Evolutionary conservation across 1,140 invertebrate genomes (phyloP).

Genomic region (Holcopasites calliopsidis): DNA sequence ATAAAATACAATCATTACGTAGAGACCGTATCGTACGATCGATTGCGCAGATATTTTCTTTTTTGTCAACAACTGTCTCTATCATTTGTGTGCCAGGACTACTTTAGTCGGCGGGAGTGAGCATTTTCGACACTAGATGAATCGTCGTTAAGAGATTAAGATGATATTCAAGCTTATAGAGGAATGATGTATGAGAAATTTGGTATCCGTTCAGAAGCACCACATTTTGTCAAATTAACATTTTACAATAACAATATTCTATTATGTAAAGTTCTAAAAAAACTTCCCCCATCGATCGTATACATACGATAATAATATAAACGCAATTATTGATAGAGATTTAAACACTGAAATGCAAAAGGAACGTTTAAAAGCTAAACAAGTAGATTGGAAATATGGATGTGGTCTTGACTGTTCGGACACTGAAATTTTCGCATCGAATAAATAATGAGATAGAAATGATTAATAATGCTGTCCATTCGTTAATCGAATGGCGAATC

Average conservation of each 20-base stretch:
- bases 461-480: conserved; percentile 27
- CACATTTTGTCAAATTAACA: not conserved
- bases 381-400: not conserved
- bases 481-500: conserved; percentile 15
- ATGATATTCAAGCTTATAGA: conserved; percentile 10
- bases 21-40: conserved; percentile 26
- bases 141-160: not conserved
- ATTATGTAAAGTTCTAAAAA: not conserved
- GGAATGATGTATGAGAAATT: conserved; percentile 6
- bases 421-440: conserved; percentile 10
- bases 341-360: not conserved
- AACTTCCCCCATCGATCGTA: not conserved
- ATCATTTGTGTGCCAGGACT: not conserved
- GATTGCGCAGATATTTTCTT: conserved; percentile 2
- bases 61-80: not conserved
- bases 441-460: conserved; percentile 13
- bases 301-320: not conserved
- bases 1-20: conserved; percentile 70
- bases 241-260: no score
- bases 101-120: conserved; percentile 5
- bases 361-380: not conserved
- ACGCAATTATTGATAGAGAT: not conserved
- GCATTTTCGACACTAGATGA: not conserved
- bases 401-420: conserved; percentile 19
- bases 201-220: conserved; percentile 26